A percentile compares a stretch with the other conserved stretches of the same genome.
These are phyloP conservation scores for Cantharis rustica DNA, from an alignment of 2,888 invertebrate genomes.

Conservation along the genomic window DNA sequence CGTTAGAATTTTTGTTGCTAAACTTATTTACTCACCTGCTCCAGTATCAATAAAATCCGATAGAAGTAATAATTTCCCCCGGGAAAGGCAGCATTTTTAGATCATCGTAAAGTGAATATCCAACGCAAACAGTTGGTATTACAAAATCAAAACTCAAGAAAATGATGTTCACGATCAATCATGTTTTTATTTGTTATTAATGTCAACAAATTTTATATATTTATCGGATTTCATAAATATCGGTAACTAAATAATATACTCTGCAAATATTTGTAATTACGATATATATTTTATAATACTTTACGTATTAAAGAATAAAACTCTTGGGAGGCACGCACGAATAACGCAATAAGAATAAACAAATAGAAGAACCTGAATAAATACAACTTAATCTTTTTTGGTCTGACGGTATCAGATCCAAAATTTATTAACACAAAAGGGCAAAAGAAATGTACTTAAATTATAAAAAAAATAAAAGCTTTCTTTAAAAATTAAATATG, in stretches of 20 bases:
- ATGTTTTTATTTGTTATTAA: neutral
- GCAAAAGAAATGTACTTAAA: neutral
- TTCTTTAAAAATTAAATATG: neutral
- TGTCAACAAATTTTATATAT: neutral
- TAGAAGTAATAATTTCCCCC: conserved; percentile 4
- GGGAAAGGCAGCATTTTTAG: conserved; percentile 2
- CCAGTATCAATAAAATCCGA: conserved; percentile 4
- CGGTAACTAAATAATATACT: neutral
- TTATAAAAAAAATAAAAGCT: neutral
- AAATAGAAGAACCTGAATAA: neutral
- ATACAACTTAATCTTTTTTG: neutral
- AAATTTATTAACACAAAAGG: neutral
- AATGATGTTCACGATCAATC: neutral
- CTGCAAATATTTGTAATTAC: neutral
- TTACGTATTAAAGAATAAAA: neutral
- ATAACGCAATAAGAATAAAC: neutral
- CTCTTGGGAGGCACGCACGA: neutral
- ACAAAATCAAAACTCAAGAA: conserved; percentile 3
- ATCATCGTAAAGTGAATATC: conserved; percentile 5
- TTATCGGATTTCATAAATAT: neutral
- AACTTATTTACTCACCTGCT: conserved; percentile 4
- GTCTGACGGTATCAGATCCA: neutral
- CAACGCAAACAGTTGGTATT: conserved; percentile 2
- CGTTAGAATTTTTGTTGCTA: neutral
- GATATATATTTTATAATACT: no score